These are phyloP conservation scores for Neodiprion lecontei DNA, from an alignment of 1,140 invertebrate genomes.

Conservation along the genomic window DNA sequence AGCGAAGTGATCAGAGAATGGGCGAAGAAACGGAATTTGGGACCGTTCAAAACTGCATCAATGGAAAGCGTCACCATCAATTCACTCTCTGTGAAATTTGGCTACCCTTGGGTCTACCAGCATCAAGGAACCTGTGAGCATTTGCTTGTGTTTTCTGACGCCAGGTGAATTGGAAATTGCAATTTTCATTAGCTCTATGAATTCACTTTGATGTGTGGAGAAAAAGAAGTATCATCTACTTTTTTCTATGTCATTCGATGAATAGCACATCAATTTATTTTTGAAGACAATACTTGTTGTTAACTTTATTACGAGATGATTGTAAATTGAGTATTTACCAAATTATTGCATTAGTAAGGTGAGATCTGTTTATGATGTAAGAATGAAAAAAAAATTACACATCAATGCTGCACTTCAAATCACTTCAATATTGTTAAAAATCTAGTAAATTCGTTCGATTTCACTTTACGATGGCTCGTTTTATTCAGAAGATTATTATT, in stretches of 20 bases:
- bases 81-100: constrained; percentile 71
- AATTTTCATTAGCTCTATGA: background rate
- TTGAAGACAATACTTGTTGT: too few relatives aligned
- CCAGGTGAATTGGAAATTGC: constrained; percentile 55
- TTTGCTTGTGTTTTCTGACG: constrained; percentile 78
- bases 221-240: constrained; percentile 11
- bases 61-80: constrained; percentile 72
- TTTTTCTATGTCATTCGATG: constrained; percentile 11
- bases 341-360: too few relatives aligned
- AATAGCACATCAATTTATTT: too few relatives aligned
- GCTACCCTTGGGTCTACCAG: constrained; percentile 82
- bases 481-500: too few relatives aligned
- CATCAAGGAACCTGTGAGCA: constrained; percentile 93
- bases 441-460: too few relatives aligned
- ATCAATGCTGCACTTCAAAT: too few relatives aligned
- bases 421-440: too few relatives aligned
- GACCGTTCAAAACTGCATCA: constrained; percentile 62
- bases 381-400: too few relatives aligned
- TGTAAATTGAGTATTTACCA: too few relatives aligned
- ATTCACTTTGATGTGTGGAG: background rate
- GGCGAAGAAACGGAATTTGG: constrained; percentile 63
- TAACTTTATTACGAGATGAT: too few relatives aligned
- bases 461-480: too few relatives aligned
- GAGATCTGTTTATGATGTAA: too few relatives aligned
- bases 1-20: constrained; percentile 71